Conservation (phyloP, 2,797 vertebrate species). For the Coluber constrictor region DNA sequence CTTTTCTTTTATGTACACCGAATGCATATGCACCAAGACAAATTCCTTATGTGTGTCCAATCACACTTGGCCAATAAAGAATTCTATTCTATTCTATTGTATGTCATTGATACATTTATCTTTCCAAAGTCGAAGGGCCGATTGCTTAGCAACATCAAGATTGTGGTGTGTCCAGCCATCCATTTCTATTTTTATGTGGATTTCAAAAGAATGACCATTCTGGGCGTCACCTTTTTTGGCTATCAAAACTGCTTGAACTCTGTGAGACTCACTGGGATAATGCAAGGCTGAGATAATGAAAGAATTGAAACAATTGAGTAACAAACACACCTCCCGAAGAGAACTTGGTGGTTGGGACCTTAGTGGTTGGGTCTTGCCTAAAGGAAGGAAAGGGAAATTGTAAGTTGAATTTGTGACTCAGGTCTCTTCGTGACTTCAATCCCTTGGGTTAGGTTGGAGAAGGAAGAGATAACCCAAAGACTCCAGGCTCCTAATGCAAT, state of each 20-base stretch:
- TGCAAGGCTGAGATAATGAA: background rate
- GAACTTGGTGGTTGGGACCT: background rate
- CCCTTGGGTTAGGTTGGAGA: background rate
- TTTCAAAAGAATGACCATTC: background rate
- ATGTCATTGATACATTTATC: background rate
- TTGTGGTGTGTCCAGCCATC: background rate
- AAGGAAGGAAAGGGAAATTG: background rate
- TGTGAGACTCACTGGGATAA: background rate
- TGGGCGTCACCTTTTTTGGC: background rate
- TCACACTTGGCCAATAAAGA: too few species aligned
- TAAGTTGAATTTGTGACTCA: background rate
- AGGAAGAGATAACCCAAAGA: background rate
- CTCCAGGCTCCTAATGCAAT: background rate
- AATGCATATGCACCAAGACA: too few species aligned
- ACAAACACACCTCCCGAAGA: background rate
- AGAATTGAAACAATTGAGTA: too few species aligned
- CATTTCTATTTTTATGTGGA: background rate
- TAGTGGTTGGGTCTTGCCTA: background rate
- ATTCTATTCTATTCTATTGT: too few species aligned
- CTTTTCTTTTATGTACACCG: too few species aligned
- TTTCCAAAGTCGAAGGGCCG: background rate
- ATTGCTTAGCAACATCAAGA: background rate
- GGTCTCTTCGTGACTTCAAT: background rate
- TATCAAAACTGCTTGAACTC: background rate
- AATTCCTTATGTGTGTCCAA: too few species aligned